Percentiles rank a stretch among this genome's conserved stretches.
These are phyloP conservation scores for Oenanthe oenanthe DNA, from an alignment of 2,113 vertebrate genomes.

Conservation along the genomic window DNA sequence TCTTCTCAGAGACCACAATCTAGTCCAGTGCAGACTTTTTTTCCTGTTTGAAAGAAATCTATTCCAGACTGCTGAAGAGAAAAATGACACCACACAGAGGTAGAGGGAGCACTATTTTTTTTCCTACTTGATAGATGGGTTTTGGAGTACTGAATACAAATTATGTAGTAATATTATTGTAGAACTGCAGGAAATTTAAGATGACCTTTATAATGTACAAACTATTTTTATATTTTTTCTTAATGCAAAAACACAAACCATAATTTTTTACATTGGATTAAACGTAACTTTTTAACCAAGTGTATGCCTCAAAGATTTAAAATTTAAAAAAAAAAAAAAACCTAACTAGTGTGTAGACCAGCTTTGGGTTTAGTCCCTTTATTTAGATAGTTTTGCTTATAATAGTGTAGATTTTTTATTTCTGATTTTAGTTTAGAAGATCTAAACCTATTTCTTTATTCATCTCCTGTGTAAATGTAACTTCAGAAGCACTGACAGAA, in stretches of 20 bases:
- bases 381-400: conserved; percentile 9
- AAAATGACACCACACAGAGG: not conserved
- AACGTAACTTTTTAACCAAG: conserved; percentile 66
- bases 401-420: not conserved
- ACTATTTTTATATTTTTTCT: conserved; percentile 78
- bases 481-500: conserved; percentile 27
- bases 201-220: conserved; percentile 68
- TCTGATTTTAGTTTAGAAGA: conserved; percentile 12
- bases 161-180: conserved; percentile 51
- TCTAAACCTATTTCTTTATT: not conserved
- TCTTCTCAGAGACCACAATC: not conserved
- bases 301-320: conserved; percentile 54
- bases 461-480: not conserved
- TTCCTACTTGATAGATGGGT: conserved; percentile 37
- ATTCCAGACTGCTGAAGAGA: not conserved
- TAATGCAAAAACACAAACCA: conserved; percentile 47
- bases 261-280: conserved; percentile 69
- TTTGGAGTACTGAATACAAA: conserved; percentile 57
- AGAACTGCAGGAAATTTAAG: conserved; percentile 55
- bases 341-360: not conserved
- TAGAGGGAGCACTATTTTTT: conserved; percentile 2
- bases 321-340: not conserved
- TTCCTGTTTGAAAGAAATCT: not conserved
- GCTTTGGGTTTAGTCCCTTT: not conserved
- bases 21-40: not conserved